Evolutionary conservation across 2,888 invertebrate species (phyloP).

Genomic region (Acanthosoma haemorrhoidale): DNA sequence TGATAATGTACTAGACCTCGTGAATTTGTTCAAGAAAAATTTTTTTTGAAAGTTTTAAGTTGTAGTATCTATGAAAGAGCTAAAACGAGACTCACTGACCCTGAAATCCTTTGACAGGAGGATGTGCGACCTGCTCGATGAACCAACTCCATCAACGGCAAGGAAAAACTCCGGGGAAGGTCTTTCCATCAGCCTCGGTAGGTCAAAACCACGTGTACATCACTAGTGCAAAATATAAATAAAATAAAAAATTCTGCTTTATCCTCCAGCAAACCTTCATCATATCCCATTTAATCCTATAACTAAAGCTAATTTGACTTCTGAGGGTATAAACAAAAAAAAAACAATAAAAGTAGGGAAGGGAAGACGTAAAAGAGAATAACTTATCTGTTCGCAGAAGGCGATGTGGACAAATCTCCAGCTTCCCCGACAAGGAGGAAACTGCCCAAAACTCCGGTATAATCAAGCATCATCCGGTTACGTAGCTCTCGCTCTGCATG

Average conservation of each 20-base stretch:
- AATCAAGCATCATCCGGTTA: slow-evolving; percentile 47
- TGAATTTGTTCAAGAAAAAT: no score
- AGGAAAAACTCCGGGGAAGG: slow-evolving; percentile 47
- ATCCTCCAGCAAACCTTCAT: neutral
- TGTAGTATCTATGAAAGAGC: no score
- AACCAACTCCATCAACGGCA: slow-evolving; percentile 47
- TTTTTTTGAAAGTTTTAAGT: no score
- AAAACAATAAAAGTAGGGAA: neutral
- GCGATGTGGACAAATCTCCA: slow-evolving; percentile 79
- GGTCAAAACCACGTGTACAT: slow-evolving; percentile 35
- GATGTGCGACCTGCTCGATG: slow-evolving; percentile 65
- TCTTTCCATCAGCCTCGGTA: slow-evolving; percentile 43
- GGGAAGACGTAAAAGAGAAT: slow-evolving; percentile 9
- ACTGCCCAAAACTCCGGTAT: slow-evolving; percentile 96
- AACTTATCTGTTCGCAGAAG: slow-evolving; percentile 56
- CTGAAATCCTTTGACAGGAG: slow-evolving; percentile 47
- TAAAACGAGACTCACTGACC: no score
- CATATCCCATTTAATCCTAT: neutral
- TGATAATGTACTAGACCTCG: no score
- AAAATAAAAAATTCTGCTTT: slow-evolving; percentile 1
- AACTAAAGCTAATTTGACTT: neutral
- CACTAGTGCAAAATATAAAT: slow-evolving; percentile 6
- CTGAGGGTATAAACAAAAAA: neutral
- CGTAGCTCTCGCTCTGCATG: slow-evolving; percentile 27
- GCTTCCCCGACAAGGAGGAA: slow-evolving; percentile 87